These are phyloP conservation scores for Paramisgurnus dabryanus DNA, from an alignment of 2,113 vertebrate genomes.

Conservation along the genomic window DNA sequence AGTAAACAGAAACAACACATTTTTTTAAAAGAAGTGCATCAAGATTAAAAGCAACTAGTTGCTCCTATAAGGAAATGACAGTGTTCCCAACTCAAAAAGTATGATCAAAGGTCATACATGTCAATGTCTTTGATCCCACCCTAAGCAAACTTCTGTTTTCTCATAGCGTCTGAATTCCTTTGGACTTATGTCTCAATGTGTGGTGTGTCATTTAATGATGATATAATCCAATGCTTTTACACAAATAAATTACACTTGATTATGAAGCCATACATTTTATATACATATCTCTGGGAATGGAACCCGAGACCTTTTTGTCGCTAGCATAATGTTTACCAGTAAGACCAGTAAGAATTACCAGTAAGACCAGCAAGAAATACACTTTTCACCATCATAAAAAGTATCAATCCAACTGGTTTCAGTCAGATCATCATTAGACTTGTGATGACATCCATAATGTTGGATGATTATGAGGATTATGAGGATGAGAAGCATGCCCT, in stretches of 20 bases:
- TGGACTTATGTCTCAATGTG: background rate
- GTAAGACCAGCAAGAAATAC: too few species aligned
- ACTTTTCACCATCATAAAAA: background rate
- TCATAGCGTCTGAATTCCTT: background rate
- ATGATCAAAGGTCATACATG: constrained; percentile 24
- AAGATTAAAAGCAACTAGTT: background rate
- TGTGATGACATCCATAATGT: constrained; percentile 19
- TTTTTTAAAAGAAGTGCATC: too few species aligned
- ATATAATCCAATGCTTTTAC: background rate
- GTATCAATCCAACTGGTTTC: background rate
- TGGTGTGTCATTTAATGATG: background rate
- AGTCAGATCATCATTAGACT: background rate
- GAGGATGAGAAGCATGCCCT: background rate
- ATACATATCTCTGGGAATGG: background rate
- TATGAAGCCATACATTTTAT: background rate
- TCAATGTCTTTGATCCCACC: constrained; percentile 3
- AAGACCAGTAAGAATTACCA: too few species aligned
- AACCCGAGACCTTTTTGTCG: too few species aligned
- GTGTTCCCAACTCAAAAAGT: background rate
- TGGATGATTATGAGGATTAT: background rate
- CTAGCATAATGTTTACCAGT: too few species aligned
- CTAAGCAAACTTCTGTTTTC: constrained; percentile 10
- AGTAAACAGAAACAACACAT: background rate
- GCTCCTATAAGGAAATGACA: background rate
- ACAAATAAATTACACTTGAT: too few species aligned